phyloP scores from a whole-genome alignment of 92 coral and sea anemone genomes.

The Heteractis magnifica region DNA sequence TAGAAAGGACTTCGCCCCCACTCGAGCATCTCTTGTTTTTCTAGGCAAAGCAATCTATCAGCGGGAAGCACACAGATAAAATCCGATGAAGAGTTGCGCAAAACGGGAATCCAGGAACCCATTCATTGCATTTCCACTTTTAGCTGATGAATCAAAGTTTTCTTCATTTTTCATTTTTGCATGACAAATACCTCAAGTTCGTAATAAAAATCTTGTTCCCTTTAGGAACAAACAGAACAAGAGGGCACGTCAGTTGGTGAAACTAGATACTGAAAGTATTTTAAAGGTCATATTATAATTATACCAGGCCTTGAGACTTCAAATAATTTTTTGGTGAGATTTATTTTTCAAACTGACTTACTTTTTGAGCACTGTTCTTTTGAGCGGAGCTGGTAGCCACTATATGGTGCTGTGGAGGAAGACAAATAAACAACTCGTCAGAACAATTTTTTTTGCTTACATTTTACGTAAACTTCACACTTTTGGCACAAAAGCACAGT shows the following conservation, averaged over 20 bases:
- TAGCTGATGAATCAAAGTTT: not conserved
- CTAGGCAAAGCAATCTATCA: not conserved
- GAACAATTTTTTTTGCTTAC: not conserved
- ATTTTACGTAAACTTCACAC: not conserved
- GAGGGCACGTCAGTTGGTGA: not conserved
- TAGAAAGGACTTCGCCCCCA: not conserved
- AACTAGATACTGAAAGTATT: not conserved
- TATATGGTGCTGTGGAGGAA: conserved; percentile 35
- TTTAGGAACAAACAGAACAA: not conserved
- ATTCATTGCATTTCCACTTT: too few species aligned
- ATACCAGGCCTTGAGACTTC: not conserved
- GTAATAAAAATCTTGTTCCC: not conserved
- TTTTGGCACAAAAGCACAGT: not conserved
- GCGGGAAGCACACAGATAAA: not conserved
- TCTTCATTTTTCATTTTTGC: not conserved
- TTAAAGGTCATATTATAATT: not conserved
- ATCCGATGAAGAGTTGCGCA: not conserved
- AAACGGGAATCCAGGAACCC: not conserved
- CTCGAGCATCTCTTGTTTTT: not conserved
- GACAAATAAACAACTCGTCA: not conserved
- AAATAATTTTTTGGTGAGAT: not conserved
- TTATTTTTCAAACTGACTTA: not conserved
- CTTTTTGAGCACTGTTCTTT: conserved; percentile 12
- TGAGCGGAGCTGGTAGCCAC: conserved; percentile 7
- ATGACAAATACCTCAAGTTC: not conserved